Evolutionary conservation across 2,113 vertebrate genomes (phyloP).

Genomic region (Orientallactaga bullata): DNA sequence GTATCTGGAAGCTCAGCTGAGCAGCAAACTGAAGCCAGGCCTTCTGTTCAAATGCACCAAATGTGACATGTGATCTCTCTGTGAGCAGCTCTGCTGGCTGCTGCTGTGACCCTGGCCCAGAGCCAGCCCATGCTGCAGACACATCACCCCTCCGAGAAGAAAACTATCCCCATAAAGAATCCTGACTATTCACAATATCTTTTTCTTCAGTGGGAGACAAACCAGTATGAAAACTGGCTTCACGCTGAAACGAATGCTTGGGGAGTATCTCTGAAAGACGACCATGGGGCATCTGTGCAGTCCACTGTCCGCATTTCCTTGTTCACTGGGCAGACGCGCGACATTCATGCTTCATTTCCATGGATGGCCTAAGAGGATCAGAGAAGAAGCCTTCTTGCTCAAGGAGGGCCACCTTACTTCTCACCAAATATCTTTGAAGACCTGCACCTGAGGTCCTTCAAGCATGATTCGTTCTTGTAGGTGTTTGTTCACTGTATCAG

Average conservation of each 20-base stretch:
- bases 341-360: background rate
- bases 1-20: conserved; percentile 1
- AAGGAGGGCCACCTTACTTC: background rate
- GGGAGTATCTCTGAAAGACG: background rate
- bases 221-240: background rate
- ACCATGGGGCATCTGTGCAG: accelerated
- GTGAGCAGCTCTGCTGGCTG: background rate
- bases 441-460: background rate
- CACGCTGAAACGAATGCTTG: background rate
- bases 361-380: background rate
- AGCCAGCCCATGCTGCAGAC: background rate
- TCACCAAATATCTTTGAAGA: background rate
- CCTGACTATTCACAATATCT: background rate
- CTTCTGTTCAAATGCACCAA: conserved; percentile 55
- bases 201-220: background rate
- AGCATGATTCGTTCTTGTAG: background rate
- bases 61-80: background rate
- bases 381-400: background rate
- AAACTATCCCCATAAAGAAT: background rate
- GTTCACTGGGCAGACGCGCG: background rate
- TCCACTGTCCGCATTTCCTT: background rate
- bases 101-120: background rate
- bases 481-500: background rate
- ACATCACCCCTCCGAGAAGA: background rate
- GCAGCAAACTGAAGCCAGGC: conserved; percentile 24